A percentile compares a stretch with the other conserved stretches of the same genome.
These are phyloP conservation scores for Patiria pectinifera DNA, from an alignment of 53 echinoderm and acorn worm species.

Conservation along the genomic window DNA sequence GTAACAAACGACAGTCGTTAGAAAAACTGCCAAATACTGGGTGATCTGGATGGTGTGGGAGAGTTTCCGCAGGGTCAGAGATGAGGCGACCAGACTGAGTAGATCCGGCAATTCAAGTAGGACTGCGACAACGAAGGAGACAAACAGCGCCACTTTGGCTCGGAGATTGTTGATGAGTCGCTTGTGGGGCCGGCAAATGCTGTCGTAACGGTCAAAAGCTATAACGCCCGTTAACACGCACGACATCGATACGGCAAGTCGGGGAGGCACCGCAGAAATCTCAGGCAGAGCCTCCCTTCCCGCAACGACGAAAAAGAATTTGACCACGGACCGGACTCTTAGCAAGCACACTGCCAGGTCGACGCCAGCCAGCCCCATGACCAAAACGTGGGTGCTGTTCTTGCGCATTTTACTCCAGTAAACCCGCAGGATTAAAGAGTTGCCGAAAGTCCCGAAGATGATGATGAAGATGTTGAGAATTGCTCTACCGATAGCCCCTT, in stretches of 20 bases:
- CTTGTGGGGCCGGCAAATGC: constrained; percentile 8
- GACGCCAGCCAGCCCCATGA: constrained; percentile 27
- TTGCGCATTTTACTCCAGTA: constrained; percentile 17
- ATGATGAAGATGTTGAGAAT: neutral
- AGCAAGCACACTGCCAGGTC: constrained; percentile 30
- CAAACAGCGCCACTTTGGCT: neutral
- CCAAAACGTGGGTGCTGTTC: constrained; percentile 19
- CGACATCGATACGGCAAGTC: neutral
- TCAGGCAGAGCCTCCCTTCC: neutral
- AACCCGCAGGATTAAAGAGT: constrained; percentile 27
- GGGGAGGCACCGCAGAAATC: neutral
- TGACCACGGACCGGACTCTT: neutral
- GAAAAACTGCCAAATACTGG: neutral
- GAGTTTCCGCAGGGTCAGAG: neutral
- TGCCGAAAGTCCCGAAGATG: neutral
- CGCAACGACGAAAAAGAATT: neutral
- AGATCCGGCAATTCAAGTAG: neutral
- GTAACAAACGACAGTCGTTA: neutral
- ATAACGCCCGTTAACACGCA: neutral
- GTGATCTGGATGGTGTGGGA: neutral
- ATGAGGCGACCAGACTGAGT: neutral
- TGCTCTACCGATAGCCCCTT: neutral
- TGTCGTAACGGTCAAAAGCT: constrained; percentile 18
- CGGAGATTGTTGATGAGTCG: neutral
- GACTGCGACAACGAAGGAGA: neutral